Base-by-base conservation (phyloP, 1,140 invertebrate species). In the Papilio polyxenes region DNA sequence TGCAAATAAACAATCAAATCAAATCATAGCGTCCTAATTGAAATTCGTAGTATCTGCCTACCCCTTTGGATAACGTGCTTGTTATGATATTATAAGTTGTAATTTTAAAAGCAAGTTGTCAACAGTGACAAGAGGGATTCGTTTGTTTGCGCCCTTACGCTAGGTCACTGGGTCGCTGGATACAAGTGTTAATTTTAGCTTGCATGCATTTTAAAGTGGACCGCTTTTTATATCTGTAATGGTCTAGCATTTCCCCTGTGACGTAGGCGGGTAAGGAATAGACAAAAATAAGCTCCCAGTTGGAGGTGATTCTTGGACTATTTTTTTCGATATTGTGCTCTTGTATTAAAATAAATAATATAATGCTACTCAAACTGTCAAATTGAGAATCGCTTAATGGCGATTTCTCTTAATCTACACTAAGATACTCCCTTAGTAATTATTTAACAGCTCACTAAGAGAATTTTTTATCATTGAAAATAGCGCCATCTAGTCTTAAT, bases 171-270 rank as follows among this genome's bases (percentile, higher is more conserved):
- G 75, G 75, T 77, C 75, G 48, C 20, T 51, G 75, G 44, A 51
- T 77, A 77, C 3, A 8, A 9, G 48, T 51, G 75, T 51, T 49
- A 51, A 53, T 77, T 77, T 77, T 77, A 77, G 75, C 75, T 31
- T 20, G 75, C 48, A 77, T 77, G 75, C 75, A 77, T 77, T 77
- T 77, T 51, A 77, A 77, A 77, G 49, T 51, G 49, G 44, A 72
- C 65, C 65, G 65, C 65, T 72, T 72, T 72, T 77, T 77, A 77
- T 77, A 51, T 49, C 48, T 77, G 49, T 77, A 53, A 77, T 77
- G 20, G 49, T 49, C n/a, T 77, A 37, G 65, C 65, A 17, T 69
- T 72, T 72, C 65, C 65, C 65, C 13, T 17, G 31, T 72, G 65
- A 72, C 65, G 65, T 72, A 72, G 65, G 65, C 11, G 53, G 5